Base-by-base conservation (phyloP, 2,888 invertebrate species). In the Agrilus biguttatus region DNA sequence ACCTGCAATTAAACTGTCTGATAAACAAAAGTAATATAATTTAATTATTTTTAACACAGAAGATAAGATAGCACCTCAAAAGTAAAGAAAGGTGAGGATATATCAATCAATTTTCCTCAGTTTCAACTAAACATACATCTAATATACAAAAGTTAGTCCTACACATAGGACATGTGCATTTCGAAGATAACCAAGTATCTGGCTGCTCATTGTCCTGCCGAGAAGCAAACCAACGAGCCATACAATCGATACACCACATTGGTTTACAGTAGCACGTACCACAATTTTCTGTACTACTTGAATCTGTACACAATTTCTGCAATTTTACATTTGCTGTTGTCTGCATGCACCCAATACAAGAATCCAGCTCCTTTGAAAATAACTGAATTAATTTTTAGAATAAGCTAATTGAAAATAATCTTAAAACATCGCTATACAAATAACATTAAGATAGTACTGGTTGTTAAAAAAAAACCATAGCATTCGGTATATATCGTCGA, bases 261-360 rank as follows among this genome's bases (percentile, higher is more conserved):
- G 89, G 91, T 41, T 86, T 78, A 61, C 85, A 87, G 57, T 77
- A 78, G 57, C 85, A 86, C 41, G 62, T 68, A 3, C 55, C 61
- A 55, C 80, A 80, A 46, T 66, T 62, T 12, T 58, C 56, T 41
- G 63, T 65, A 45, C 65, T 68, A 8, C 49, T 47, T n/a, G 61
- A 67, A 14, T 63, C 62, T 19, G 56, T 62, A 59, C 89, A 92
- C 42, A 74, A 74, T 54, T 80, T 83, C 51, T 73, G 73, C 42
- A 88, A 71, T 65, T 89, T 92, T 40, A 85, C 81, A 45, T 89
- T 82, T 0, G 92, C 81, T 17, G 65, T 66, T 13, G 72, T 73
- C 56, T 83, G 78, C 83, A 91, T 86, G 58, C 93, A 93, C 1
- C 92, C 92, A 49, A 91, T 86, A 59, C 93, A 93, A 45, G 75